Conservation (phyloP, 2,888 invertebrate genomes). For the Rutpela maculata region DNA sequence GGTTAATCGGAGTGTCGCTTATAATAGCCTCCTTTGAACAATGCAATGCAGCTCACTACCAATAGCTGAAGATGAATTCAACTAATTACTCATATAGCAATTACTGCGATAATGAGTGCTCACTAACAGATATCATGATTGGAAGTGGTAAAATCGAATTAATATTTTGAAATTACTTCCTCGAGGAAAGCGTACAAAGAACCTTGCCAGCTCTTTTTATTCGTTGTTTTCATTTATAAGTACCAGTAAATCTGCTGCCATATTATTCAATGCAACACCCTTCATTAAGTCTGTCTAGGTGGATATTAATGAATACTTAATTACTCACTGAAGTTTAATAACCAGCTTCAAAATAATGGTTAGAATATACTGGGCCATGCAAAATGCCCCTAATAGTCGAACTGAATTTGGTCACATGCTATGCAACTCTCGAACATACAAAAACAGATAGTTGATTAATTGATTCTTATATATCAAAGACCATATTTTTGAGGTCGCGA, state of each 20-base stretch:
- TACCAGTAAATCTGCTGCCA: not conserved
- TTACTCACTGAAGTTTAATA: no score
- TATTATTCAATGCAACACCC: not conserved
- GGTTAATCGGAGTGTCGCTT: conserved; percentile 52
- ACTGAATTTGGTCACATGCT: no score
- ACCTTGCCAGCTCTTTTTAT: not conserved
- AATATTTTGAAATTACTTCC: conserved; percentile 3
- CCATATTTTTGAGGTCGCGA: no score
- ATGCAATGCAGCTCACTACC: conserved; percentile 42
- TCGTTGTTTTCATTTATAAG: not conserved
- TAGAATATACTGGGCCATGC: no score
- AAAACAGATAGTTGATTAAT: no score
- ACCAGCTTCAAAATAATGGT: no score
- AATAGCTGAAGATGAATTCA: not conserved
- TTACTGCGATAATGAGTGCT: not conserved
- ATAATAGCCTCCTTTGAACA: conserved; percentile 52
- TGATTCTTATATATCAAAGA: no score
- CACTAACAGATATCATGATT: not conserved
- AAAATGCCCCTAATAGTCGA: no score
- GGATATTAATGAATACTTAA: no score
- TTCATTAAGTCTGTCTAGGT: no score
- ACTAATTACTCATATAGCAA: conserved; percentile 7
- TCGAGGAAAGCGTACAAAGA: not conserved
- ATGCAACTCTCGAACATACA: no score
- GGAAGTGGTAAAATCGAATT: not conserved